phyloP scores from a whole-genome alignment of 2,113 vertebrate genomes.

The Scolopax mira region DNA sequence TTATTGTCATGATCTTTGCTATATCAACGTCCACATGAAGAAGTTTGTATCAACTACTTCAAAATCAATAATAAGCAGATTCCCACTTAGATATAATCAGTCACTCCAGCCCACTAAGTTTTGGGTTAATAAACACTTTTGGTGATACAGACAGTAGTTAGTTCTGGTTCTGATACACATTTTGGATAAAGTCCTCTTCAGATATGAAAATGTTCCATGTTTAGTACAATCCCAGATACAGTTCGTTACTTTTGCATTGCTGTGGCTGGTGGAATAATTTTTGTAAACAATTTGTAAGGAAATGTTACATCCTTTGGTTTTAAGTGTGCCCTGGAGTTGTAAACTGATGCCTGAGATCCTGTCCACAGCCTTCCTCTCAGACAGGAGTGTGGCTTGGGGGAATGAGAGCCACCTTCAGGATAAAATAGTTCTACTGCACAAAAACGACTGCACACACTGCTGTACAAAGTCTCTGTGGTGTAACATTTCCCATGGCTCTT shows the following conservation, averaged over 20 bases:
- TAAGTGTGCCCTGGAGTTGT: background rate
- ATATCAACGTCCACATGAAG: background rate
- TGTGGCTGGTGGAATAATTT: background rate
- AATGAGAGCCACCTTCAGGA: background rate
- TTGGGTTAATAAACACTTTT: background rate
- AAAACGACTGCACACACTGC: too few relatives aligned
- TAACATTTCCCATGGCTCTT: background rate
- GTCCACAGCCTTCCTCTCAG: background rate
- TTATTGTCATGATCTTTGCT: background rate
- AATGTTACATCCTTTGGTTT: background rate
- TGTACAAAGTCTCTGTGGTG: background rate
- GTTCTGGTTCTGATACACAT: background rate
- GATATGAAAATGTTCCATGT: background rate
- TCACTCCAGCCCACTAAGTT: background rate
- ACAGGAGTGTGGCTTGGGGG: background rate
- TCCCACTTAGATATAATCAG: background rate
- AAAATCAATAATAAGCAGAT: background rate
- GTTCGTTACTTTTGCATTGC: background rate
- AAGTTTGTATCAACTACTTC: background rate
- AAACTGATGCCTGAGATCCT: background rate
- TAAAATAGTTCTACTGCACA: background rate
- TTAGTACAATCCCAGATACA: background rate
- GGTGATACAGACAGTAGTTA: background rate
- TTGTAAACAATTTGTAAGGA: background rate
- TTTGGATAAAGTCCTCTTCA: background rate